Percentiles rank a stretch among this genome's conserved stretches.
phyloP scores from a whole-genome alignment of 2,888 invertebrate species.

The Sphecodes monilicornis region DNA sequence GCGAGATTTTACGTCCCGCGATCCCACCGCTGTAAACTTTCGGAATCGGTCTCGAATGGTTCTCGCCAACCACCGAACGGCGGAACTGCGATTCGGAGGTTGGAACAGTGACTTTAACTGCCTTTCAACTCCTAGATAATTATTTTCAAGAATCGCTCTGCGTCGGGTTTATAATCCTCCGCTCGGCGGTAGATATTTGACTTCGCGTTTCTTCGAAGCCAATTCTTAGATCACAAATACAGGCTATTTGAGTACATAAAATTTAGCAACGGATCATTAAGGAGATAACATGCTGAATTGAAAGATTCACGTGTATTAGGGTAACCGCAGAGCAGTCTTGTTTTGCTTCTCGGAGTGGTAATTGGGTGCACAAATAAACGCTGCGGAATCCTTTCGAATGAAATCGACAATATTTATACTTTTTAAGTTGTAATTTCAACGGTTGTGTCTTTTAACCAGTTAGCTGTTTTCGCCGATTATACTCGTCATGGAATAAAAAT shows the following conservation, averaged over 20 bases:
- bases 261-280: not conserved
- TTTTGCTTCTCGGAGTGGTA: not conserved
- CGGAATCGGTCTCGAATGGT: slow-evolving; percentile 17
- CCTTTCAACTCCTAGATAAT: not conserved
- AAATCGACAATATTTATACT: not conserved
- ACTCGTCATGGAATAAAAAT: too few species aligned
- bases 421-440: not conserved
- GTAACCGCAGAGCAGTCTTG: not conserved
- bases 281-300: not conserved
- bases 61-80: not conserved
- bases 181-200: not conserved
- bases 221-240: not conserved
- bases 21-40: not conserved
- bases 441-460: too few species aligned
- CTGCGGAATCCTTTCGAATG: not conserved
- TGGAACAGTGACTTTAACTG: not conserved
- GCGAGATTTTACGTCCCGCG: slow-evolving; percentile 3
- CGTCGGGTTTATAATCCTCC: not conserved
- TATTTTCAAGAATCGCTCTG: not conserved
- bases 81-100: slow-evolving; percentile 1
- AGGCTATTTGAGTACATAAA: not conserved
- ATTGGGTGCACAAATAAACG: not conserved
- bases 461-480: too few species aligned
- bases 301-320: not conserved
- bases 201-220: not conserved